Evolutionary conservation across 2,888 invertebrate genomes (phyloP).

Genomic region (Geophilus truncorum): DNA sequence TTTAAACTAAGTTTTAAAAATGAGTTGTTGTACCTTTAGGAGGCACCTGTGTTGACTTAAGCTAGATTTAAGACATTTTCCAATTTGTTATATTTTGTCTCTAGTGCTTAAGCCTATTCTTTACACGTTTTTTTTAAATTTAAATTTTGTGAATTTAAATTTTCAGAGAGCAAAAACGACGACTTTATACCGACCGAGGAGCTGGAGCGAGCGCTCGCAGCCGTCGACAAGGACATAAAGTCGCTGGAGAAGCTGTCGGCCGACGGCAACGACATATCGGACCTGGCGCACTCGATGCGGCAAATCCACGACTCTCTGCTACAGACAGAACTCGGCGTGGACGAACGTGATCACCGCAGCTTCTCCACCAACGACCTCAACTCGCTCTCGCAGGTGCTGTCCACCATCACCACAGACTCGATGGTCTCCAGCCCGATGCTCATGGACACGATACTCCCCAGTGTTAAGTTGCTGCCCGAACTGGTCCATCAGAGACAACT

Average conservation of each 20-base stretch:
- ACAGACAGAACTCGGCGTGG: constrained; percentile 32
- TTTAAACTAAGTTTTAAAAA: too few relatives aligned
- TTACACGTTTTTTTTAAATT: background rate
- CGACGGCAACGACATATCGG: constrained; percentile 41
- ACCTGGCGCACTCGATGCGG: constrained; percentile 39
- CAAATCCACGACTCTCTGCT: constrained; percentile 36
- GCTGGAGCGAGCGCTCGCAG: constrained; percentile 75
- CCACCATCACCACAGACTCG: constrained; percentile 33
- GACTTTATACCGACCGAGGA: constrained; percentile 71
- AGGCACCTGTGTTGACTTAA: too few relatives aligned
- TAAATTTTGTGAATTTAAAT: background rate
- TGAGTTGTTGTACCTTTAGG: too few relatives aligned
- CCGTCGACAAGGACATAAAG: constrained; percentile 57
- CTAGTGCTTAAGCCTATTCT: too few relatives aligned
- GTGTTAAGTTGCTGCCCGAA: constrained; percentile 11
- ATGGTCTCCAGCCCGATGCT: constrained; percentile 12
- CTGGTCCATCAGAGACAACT: constrained; percentile 31
- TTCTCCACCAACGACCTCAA: constrained; percentile 37
- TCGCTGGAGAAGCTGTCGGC: constrained; percentile 43
- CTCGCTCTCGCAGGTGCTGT: constrained; percentile 37
- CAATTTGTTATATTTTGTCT: too few relatives aligned
- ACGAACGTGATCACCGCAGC: constrained; percentile 36
- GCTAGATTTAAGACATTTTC: too few relatives aligned
- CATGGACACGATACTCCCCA: constrained; percentile 27
- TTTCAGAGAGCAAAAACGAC: constrained; percentile 62